phyloP scores from a whole-genome alignment of 2,113 vertebrate species.

The Pitta sordida region DNA sequence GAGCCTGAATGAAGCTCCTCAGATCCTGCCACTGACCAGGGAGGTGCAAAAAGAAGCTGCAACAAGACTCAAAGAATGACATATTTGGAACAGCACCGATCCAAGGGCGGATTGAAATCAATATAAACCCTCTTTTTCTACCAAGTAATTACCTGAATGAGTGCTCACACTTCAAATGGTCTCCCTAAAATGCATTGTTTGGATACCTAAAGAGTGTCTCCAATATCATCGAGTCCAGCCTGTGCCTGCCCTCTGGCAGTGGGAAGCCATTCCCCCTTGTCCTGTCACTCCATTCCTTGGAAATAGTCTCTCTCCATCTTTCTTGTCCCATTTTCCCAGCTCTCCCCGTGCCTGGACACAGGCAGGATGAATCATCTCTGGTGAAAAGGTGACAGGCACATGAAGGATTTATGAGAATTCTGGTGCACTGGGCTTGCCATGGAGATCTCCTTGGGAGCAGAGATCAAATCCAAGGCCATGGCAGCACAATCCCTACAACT shows the following conservation, averaged over 20 bases:
- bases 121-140: background rate
- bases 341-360: background rate
- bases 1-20: background rate
- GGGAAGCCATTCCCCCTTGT: no score
- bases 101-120: background rate
- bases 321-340: no score
- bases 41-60: background rate
- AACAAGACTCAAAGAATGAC: rapidly evolving
- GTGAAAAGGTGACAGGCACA: background rate
- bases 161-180: background rate
- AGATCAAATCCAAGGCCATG: background rate
- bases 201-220: background rate
- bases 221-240: background rate
- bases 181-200: background rate
- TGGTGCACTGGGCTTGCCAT: background rate
- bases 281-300: no score
- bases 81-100: background rate
- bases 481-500: background rate
- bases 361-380: background rate
- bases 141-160: background rate
- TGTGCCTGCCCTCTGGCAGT: no score
- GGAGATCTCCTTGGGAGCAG: background rate
- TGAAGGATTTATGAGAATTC: background rate
- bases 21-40: background rate
- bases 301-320: no score